Conservation (phyloP, 2,797 vertebrate species). For the Galago senegalensis region DNA sequence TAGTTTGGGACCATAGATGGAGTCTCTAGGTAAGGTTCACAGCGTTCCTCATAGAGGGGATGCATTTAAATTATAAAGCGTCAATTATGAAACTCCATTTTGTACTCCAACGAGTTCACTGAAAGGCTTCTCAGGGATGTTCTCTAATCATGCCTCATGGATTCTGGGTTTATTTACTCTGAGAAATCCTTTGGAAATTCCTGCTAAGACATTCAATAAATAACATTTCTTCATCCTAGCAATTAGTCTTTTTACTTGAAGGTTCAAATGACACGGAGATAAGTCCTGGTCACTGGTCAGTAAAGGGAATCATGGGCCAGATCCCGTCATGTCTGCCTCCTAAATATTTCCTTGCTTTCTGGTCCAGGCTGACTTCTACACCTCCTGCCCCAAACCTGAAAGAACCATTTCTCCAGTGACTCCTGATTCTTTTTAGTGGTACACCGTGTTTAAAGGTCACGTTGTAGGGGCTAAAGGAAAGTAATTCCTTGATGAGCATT, state of each 20-base stretch:
- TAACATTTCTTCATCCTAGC: neutral
- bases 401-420: neutral
- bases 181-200: neutral
- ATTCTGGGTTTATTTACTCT: conserved; percentile 1
- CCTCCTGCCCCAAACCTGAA: neutral
- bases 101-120: neutral
- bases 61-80: neutral
- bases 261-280: neutral
- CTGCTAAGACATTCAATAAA: neutral
- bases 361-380: neutral
- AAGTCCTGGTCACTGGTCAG: neutral
- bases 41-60: no score
- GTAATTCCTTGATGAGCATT: neutral
- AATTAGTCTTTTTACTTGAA: neutral
- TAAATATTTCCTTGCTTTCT: neutral
- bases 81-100: neutral
- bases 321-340: neutral
- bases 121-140: neutral
- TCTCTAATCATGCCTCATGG: neutral
- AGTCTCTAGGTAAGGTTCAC: neutral
- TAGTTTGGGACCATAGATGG: neutral
- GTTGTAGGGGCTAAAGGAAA: neutral
- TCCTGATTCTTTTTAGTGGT: neutral
- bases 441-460: neutral
- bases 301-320: neutral